Conservation (phyloP, 2,797 vertebrate species). For the Rachycentron canadum region DNA sequence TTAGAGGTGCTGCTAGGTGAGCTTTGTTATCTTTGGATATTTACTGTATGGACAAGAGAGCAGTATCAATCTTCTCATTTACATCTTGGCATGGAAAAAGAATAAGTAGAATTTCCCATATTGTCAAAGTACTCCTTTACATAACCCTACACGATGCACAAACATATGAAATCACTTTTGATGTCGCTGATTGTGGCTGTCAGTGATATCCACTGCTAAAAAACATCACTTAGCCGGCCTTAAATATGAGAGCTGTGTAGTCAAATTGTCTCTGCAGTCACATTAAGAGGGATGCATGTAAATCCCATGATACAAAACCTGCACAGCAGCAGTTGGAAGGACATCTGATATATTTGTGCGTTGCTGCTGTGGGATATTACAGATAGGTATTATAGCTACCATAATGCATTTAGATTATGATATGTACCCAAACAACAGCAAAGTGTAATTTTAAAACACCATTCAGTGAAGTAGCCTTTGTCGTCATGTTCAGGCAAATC, state of each 20-base stretch:
- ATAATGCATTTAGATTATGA: constrained; percentile 68
- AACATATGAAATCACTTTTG: not conserved
- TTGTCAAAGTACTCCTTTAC: not conserved
- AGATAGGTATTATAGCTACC: constrained; percentile 69
- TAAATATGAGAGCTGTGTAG: constrained; percentile 31
- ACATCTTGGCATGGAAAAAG: not conserved
- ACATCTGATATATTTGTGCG: constrained; percentile 67
- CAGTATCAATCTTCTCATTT: not conserved
- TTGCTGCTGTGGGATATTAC: constrained; percentile 58
- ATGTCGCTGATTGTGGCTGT: not conserved
- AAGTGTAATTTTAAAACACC: constrained; percentile 43
- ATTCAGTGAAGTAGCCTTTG: constrained; percentile 39
- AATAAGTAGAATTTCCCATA: not conserved
- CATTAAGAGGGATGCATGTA: constrained; percentile 75
- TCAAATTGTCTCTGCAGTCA: constrained; percentile 68
- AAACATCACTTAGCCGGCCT: constrained; percentile 34
- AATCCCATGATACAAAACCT: constrained; percentile 60
- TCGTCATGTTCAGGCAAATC: constrained; percentile 39
- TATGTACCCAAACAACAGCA: constrained; percentile 72
- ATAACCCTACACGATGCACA: constrained; percentile 31
- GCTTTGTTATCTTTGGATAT: too few species aligned
- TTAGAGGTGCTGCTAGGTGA: not conserved
- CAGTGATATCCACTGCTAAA: constrained; percentile 2
- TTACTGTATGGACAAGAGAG: not conserved
- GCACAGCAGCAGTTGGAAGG: constrained; percentile 67